Percentiles rank a stretch among this genome's conserved stretches.
These are phyloP conservation scores for Ceramica pisi DNA, from an alignment of 2,888 invertebrate species.

Conservation along the genomic window DNA sequence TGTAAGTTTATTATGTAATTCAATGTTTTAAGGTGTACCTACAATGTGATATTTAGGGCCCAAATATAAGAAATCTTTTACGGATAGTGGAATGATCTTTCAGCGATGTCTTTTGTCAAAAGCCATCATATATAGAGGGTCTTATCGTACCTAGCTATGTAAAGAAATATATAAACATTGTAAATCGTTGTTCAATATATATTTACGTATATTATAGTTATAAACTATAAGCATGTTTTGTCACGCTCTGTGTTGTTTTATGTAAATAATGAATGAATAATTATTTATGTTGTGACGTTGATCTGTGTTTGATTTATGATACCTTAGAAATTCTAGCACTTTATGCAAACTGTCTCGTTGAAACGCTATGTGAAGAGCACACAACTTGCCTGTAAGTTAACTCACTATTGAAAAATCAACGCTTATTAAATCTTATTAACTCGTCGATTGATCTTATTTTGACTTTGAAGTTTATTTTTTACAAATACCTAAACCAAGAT, in stretches of 20 bases:
- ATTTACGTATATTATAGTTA: constrained; percentile 28
- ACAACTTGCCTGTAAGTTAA: background rate
- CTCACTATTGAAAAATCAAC: too few species aligned
- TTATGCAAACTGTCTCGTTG: constrained; percentile 33
- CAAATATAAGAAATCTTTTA: background rate
- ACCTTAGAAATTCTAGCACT: constrained; percentile 60
- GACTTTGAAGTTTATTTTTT: too few species aligned
- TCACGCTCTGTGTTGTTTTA: constrained; percentile 74
- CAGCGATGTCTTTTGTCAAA: background rate
- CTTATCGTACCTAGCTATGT: constrained; percentile 17
- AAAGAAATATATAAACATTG: constrained; percentile 32
- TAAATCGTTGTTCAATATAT: constrained; percentile 55
- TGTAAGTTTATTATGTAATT: constrained; percentile 58
- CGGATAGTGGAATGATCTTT: background rate
- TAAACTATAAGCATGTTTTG: constrained; percentile 66
- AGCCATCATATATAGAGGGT: background rate
- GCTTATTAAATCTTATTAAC: too few species aligned
- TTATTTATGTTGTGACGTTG: constrained; percentile 84
- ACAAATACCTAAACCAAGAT: background rate
- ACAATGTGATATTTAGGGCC: constrained; percentile 59
- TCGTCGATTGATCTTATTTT: too few species aligned
- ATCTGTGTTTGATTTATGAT: constrained; percentile 80
- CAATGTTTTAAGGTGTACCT: constrained; percentile 57
- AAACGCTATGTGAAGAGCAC: background rate
- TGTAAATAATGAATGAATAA: constrained; percentile 87